Evolutionary conservation across 2,888 invertebrate species (phyloP), one percentile per base, ranked within the genome.

Genomic region (Plutella xylostella): DNA sequence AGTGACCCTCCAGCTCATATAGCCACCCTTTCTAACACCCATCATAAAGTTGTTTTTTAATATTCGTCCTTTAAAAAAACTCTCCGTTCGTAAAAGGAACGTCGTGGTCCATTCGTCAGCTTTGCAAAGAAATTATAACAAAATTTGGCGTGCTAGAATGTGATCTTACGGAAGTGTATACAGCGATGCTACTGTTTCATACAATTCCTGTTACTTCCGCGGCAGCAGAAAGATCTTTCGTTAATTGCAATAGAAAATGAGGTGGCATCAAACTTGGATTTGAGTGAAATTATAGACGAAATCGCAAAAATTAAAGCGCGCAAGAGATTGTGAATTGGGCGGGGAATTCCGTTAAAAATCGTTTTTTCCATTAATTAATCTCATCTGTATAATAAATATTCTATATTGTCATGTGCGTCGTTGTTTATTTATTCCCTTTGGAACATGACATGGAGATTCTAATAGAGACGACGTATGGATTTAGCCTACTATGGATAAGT

Each of bases 141-240:
- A 52, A 51, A 49, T 53, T 43, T 48, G 46, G 48, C 39, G 48
- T 50, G 48, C 37, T 49, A 38, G 48, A 52, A 50, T 48, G 48
- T 41, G 48, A 46, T 46, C 48, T 48, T 20, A 46, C 45, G 33
- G 48, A 47, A 51, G 47, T 51, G 43, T 49, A 44, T 51, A 49
- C 50, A 48, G 51, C 52, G 48, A 39, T 48, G 45, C 46, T 51
- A 51, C 39, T 53, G 30, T 51, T 53, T 43, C 44, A 44, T 38
- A 50, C 49, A 52, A 53, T 50, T 50, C 49, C 49, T 48, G 48
- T 51, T 33, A 47, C 45, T 53, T 41, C 47, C 40, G 44, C 48
- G 43, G 46, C 42, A 49, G 46, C 49, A 45, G 51, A 49, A 48
- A 49, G 48, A 33, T 48, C 49, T 51, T 46, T 49, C 46, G 40